A percentile compares a stretch with the other conserved stretches of the same genome.
These are phyloP conservation scores for Beris chalybata DNA, from an alignment of 2,888 invertebrate species.

Conservation along the genomic window DNA sequence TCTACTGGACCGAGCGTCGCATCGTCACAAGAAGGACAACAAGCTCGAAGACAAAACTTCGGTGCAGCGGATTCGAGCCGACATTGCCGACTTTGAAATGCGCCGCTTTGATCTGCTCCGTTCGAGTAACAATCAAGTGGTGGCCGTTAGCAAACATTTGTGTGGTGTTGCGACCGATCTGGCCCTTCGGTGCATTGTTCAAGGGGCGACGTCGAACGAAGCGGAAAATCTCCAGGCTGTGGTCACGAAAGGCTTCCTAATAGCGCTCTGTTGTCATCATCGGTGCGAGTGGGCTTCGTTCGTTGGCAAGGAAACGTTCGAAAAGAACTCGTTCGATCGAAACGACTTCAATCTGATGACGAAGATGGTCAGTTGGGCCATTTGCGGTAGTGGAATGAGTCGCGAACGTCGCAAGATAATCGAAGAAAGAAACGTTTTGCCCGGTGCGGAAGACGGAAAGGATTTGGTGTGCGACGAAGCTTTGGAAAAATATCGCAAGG, in stretches of 20 bases:
- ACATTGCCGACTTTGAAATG: conserved; percentile 77
- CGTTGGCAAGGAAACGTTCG: conserved; percentile 67
- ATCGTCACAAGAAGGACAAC: conserved; percentile 79
- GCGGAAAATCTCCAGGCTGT: conserved; percentile 35
- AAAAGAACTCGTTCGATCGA: conserved; percentile 60
- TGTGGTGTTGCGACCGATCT: conserved; percentile 88
- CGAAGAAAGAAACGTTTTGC: conserved; percentile 35
- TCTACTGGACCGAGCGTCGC: conserved; percentile 76
- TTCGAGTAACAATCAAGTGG: conserved; percentile 58
- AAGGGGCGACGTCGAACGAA: conserved; percentile 42
- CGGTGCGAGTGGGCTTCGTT: conserved; percentile 73
- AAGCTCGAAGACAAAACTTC: conserved; percentile 59
- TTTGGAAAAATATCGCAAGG: neutral
- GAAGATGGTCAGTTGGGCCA: conserved; percentile 87
- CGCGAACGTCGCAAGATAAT: conserved; percentile 56
- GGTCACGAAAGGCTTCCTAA: conserved; percentile 62
- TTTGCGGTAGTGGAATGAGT: conserved; percentile 73
- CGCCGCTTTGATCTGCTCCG: conserved; percentile 57
- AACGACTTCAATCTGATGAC: conserved; percentile 75
- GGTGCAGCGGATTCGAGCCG: conserved; percentile 72
- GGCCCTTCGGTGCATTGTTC: conserved; percentile 68
- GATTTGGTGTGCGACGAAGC: neutral
- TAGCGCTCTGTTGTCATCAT: conserved; percentile 92
- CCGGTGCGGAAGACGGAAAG: neutral
- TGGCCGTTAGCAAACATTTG: conserved; percentile 84